phyloP scores from a whole-genome alignment of 2,113 vertebrate species.

The Coturnix japonica region DNA sequence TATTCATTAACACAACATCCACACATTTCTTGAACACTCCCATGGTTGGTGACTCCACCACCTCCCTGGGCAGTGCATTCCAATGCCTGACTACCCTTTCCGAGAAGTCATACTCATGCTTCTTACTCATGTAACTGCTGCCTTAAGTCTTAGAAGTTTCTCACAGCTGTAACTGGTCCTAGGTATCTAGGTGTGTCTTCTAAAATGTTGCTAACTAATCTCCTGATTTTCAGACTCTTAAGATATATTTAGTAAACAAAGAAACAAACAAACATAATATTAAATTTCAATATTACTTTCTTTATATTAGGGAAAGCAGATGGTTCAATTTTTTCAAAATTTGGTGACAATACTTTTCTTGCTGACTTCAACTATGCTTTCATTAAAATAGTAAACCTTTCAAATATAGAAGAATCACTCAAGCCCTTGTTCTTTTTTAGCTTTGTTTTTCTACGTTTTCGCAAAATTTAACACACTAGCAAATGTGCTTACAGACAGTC shows the following conservation, averaged over 20 bases:
- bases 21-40: too few relatives aligned
- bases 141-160: background rate
- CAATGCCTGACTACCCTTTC: too few relatives aligned
- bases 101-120: too few relatives aligned
- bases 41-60: too few relatives aligned
- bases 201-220: background rate
- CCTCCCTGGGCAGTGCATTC: too few relatives aligned
- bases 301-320: background rate
- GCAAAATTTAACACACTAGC: background rate
- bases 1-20: too few relatives aligned
- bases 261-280: fast-evolving
- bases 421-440: too few relatives aligned
- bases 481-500: background rate
- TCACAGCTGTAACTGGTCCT: background rate
- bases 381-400: background rate
- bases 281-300: background rate
- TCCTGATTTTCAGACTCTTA: background rate
- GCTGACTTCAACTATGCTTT: background rate
- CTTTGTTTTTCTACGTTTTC: background rate
- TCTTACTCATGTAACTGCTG: background rate
- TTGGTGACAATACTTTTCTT: background rate
- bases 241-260: background rate
- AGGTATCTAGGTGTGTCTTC: background rate
- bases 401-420: background rate
- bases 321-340: background rate